Conservation (phyloP, 2,888 invertebrate species). For the Caenorhabditis japonica region DNA sequence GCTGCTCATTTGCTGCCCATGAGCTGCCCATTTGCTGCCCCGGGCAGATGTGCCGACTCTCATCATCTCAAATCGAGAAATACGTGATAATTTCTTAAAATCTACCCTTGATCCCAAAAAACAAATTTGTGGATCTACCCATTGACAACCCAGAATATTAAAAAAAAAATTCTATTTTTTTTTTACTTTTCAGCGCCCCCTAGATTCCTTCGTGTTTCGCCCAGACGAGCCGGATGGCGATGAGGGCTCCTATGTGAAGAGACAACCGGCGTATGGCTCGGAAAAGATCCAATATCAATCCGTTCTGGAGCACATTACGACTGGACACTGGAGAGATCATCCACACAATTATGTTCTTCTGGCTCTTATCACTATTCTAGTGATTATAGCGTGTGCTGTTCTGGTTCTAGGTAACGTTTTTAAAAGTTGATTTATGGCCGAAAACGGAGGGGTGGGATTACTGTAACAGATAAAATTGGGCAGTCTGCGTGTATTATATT, state of each 20-base stretch:
- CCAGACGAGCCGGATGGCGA: slow-evolving; percentile 36
- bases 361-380: slow-evolving; percentile 63
- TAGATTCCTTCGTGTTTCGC: slow-evolving; percentile 60
- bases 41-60: too few species aligned
- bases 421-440: too few species aligned
- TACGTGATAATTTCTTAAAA: too few species aligned
- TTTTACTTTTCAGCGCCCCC: slow-evolving; percentile 63
- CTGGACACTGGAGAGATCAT: slow-evolving; percentile 66
- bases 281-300: slow-evolving; percentile 63
- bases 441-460: too few species aligned
- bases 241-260: slow-evolving; percentile 64
- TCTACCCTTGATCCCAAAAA: too few species aligned
- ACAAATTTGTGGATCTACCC: too few species aligned
- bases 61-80: too few species aligned
- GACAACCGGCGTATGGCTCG: slow-evolving; percentile 66
- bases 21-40: too few species aligned
- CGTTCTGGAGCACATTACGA: slow-evolving; percentile 64
- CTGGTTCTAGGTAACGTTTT: slow-evolving; percentile 57
- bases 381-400: slow-evolving; percentile 62
- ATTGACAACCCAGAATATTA: too few species aligned
- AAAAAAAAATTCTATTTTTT: too few species aligned
- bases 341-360: slow-evolving; percentile 71
- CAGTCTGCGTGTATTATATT: not conserved
- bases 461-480: too few species aligned
- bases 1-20: too few species aligned